Percentiles rank a stretch among this genome's conserved stretches.
Conservation (phyloP, 2,888 invertebrate species). For the Balanococcus diminutus region DNA sequence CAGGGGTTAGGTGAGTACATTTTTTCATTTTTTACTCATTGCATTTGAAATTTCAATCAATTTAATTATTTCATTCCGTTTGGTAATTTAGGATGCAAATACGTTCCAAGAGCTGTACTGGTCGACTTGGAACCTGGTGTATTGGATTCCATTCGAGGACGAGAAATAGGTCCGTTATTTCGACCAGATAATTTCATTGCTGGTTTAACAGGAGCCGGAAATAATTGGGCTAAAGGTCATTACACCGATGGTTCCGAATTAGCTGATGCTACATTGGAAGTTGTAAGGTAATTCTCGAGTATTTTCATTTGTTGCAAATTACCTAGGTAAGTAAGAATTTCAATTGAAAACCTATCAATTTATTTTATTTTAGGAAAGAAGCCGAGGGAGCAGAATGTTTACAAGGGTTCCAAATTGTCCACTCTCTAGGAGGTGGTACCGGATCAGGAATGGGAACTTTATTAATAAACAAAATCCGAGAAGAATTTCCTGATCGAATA, state of each 20-base stretch:
- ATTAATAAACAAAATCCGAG: constrained; percentile 49
- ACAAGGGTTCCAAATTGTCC: constrained; percentile 51
- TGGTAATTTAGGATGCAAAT: constrained; percentile 51
- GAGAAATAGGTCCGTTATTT: constrained; percentile 45
- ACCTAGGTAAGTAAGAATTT: background rate
- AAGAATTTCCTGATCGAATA: constrained; percentile 53
- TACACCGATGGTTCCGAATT: constrained; percentile 52
- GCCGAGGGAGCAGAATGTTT: constrained; percentile 52
- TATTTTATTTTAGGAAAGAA: constrained; percentile 47
- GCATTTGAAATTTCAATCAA: too few species aligned
- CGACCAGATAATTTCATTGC: constrained; percentile 50
- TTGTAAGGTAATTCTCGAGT: constrained; percentile 29
- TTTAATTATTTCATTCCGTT: background rate
- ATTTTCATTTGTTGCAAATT: too few species aligned
- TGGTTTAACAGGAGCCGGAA: constrained; percentile 49
- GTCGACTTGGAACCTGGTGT: constrained; percentile 51
- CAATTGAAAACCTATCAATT: background rate
- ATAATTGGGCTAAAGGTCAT: constrained; percentile 51
- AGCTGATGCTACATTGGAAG: constrained; percentile 48
- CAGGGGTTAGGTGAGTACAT: constrained; percentile 39
- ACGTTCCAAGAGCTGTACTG: constrained; percentile 48
- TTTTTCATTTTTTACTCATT: too few species aligned
- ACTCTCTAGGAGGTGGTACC: constrained; percentile 49
- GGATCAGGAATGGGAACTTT: constrained; percentile 52
- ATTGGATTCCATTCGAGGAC: constrained; percentile 40